Base-by-base conservation (phyloP, 1,140 invertebrate genomes). In the Kradibia gibbosae region DNA sequence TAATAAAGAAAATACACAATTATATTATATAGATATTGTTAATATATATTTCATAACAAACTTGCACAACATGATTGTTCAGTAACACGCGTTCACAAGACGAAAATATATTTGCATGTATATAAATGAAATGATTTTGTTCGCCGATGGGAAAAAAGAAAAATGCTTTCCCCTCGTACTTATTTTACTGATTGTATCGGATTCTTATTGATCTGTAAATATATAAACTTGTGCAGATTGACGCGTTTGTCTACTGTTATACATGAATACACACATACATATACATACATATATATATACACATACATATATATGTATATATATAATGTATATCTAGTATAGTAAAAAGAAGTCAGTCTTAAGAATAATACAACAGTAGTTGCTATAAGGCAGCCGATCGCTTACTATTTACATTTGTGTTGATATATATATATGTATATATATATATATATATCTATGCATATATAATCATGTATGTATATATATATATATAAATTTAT, bases 21-120 rank as follows among this genome's bases (percentile, higher is more conserved):
- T 17, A 39, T 73, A n/a, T 34, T 75, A 81, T 75, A 75, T 75
- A 53, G 60, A 81, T 81, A 81, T 76, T 76, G 62, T 71, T 81
- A 81, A 81, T 82, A 82, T 82, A 82, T 86, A 86, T 87, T 86
- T 84, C 17, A 83, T 87, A 87, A 87, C 86, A 86, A 86, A 84
- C 85, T 85, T 85, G 83, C 83, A 87, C 84, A 86, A 82, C 76
- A 67, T 81, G 60, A 60, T 81, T 81, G 62, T 70, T 71, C 62
- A 67, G 57, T 76, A 76, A 76, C 50, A 70, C 72, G 65, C 50
- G 50, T 57, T 81, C 20, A 81, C 57, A 20, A 81, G 60, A 81
- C 80, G 60, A 81, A 81, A 81, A 81, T 76, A 76, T 42, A 57
- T 81, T 76, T 25, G 50, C 57, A 28, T 76, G 50, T 67, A 67